Conservation (phyloP, 2,113 vertebrate species). For the Montifringilla adamsi region DNA sequence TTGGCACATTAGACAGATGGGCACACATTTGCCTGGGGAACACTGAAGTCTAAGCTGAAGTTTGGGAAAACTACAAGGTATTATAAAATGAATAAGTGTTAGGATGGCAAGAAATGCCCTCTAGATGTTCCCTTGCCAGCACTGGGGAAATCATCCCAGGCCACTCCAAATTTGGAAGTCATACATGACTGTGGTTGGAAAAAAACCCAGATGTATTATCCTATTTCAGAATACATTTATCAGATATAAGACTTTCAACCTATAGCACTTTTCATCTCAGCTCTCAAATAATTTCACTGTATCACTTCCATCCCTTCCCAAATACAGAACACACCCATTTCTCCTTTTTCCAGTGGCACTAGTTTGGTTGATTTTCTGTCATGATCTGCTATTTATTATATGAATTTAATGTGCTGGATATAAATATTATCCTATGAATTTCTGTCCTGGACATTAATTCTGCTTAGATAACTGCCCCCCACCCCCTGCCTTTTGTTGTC, state of each 20-base stretch:
- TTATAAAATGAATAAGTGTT: background rate
- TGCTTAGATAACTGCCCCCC: background rate
- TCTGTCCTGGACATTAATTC: background rate
- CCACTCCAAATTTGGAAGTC: background rate
- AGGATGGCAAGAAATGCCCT: background rate
- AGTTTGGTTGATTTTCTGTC: background rate
- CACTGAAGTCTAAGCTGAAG: background rate
- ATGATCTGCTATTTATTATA: background rate
- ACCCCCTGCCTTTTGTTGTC: background rate
- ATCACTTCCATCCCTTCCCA: background rate
- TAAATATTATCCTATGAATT: background rate
- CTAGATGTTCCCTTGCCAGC: background rate
- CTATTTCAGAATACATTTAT: background rate
- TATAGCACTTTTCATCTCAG: background rate
- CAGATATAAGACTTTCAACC: background rate
- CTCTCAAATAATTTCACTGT: background rate
- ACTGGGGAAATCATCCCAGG: background rate
- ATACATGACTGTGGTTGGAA: accelerated
- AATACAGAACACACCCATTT: background rate
- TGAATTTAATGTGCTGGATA: background rate
- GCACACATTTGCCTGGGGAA: background rate
- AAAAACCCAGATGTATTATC: background rate
- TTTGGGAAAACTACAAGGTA: background rate
- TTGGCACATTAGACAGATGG: background rate
- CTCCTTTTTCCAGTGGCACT: background rate